Evolutionary conservation across 2,888 invertebrate genomes (phyloP).

Genomic region (Busseola fusca): DNA sequence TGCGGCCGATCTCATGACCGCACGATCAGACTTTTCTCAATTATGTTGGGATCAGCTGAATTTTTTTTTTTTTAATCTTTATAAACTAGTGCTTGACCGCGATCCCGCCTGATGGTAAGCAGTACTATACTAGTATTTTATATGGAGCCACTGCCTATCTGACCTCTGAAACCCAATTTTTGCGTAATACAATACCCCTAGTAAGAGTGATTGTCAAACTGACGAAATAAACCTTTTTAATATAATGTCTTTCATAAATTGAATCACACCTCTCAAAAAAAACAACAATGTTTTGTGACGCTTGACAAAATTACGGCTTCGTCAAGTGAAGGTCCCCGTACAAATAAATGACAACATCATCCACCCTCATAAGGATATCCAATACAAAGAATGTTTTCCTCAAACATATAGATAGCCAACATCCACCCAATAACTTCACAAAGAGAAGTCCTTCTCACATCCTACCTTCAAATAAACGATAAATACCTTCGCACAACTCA

Average conservation of each 20-base stretch:
- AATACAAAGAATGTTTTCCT: constrained; percentile 31
- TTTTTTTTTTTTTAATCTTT: too few relatives aligned
- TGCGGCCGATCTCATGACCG: too few relatives aligned
- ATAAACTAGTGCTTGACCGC: too few relatives aligned
- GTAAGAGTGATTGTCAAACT: too few relatives aligned
- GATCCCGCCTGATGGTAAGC: too few relatives aligned
- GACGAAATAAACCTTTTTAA: not conserved
- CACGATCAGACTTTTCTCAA: too few relatives aligned
- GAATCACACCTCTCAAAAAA: constrained; percentile 5
- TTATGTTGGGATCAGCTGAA: too few relatives aligned
- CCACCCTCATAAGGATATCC: constrained; percentile 6
- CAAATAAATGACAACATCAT: not conserved
- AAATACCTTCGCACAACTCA: constrained; percentile 42
- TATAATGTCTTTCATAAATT: not conserved
- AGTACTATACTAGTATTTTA: too few relatives aligned
- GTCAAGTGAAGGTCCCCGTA: constrained; percentile 3
- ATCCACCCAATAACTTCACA: constrained; percentile 35
- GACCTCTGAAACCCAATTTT: too few relatives aligned
- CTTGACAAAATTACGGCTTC: not conserved
- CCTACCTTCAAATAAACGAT: constrained; percentile 49
- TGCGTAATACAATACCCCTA: too few relatives aligned
- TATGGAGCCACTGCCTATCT: too few relatives aligned
- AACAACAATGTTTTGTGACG: not conserved
- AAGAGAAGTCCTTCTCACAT: constrained; percentile 42
- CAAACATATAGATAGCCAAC: constrained; percentile 15